Conservation (phyloP, 2,797 vertebrate genomes). For the Balearica regulorum region DNA sequence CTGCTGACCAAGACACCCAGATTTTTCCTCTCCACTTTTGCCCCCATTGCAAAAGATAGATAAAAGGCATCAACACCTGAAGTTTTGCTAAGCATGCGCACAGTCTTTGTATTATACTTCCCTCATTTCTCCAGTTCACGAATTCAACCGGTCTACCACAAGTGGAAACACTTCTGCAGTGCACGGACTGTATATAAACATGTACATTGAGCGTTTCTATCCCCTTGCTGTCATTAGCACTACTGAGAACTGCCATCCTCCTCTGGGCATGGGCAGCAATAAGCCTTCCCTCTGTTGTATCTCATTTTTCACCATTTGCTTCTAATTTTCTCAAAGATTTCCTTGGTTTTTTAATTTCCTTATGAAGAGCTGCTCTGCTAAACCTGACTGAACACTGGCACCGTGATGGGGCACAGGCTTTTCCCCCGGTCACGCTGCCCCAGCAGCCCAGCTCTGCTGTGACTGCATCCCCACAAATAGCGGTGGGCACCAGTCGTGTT, state of each 20-base stretch:
- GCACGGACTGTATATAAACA: background rate
- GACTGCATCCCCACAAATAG: rapidly evolving
- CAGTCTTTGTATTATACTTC: background rate
- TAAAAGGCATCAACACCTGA: background rate
- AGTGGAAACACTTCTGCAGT: background rate
- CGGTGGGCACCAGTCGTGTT: rapidly evolving
- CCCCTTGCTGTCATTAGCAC: background rate
- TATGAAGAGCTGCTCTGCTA: background rate
- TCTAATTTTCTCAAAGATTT: background rate
- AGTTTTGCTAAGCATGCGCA: rapidly evolving
- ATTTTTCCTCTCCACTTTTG: background rate
- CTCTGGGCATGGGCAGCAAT: background rate
- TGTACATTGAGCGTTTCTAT: rapidly evolving
- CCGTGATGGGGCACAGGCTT: rapidly evolving
- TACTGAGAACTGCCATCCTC: background rate
- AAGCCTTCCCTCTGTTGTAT: background rate
- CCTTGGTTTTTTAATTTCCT: background rate
- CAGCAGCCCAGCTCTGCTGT: background rate
- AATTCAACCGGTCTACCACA: background rate
- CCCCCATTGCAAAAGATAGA: background rate
- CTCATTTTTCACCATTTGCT: background rate
- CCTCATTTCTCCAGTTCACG: background rate
- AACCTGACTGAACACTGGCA: background rate
- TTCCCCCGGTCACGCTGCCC: rapidly evolving
- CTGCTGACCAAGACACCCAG: background rate